These are phyloP conservation scores for Scolopax rusticola DNA, from an alignment of 2,797 vertebrate species.

Conservation along the genomic window DNA sequence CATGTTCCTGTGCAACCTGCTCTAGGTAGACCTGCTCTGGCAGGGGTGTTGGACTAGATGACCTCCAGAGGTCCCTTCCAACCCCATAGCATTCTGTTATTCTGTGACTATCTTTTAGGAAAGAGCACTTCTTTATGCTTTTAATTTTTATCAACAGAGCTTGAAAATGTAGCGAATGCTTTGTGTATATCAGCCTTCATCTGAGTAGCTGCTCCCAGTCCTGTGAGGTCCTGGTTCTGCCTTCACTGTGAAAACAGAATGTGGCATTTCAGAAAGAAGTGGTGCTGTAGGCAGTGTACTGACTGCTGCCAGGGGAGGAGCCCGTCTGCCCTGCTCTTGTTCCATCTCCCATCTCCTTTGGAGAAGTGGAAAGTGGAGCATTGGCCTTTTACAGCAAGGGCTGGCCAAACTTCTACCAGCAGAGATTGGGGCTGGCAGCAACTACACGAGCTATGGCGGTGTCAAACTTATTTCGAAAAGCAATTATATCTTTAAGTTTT, in stretches of 20 bases:
- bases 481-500: not conserved
- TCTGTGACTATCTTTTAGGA: not conserved
- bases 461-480: not conserved
- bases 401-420: not conserved
- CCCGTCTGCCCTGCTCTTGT: not conserved
- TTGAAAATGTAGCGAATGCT: not conserved
- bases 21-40: too few relatives aligned
- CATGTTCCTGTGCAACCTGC: too few relatives aligned
- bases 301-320: not conserved
- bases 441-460: fast-evolving
- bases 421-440: not conserved
- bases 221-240: not conserved
- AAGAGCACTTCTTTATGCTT: not conserved
- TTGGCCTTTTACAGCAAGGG: not conserved
- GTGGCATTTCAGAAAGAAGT: not conserved
- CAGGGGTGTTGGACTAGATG: too few relatives aligned
- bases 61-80: too few relatives aligned
- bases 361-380: not conserved
- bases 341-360: not conserved
- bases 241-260: not conserved
- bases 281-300: not conserved
- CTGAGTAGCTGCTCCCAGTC: not conserved
- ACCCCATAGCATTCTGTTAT: too few relatives aligned
- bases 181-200: not conserved
- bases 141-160: not conserved